A percentile compares a stretch with the other conserved stretches of the same genome.
These are phyloP conservation scores for Pristiophorus japonicus DNA, from an alignment of 2,113 vertebrate species.

Conservation along the genomic window DNA sequence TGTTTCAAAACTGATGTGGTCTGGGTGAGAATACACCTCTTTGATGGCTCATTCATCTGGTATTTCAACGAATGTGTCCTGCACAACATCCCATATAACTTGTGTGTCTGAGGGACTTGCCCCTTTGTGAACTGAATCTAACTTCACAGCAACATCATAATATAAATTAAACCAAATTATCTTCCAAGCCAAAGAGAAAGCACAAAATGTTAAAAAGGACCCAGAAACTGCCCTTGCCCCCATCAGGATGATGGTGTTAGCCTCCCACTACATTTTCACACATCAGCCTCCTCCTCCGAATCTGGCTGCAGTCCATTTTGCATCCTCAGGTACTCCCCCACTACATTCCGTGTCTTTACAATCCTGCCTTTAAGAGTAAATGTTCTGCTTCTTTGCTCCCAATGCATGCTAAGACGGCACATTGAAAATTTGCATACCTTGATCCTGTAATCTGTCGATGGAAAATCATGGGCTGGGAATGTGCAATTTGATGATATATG, in stretches of 20 bases:
- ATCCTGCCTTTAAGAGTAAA: not conserved
- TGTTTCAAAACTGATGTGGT: not conserved
- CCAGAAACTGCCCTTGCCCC: not conserved
- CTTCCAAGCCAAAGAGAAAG: not conserved
- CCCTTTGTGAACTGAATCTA: not conserved
- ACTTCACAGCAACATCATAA: not conserved
- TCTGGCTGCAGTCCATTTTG: not conserved
- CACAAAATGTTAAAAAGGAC: not conserved
- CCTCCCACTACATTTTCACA: not conserved
- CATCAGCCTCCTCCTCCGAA: too few species aligned
- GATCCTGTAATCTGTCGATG: not conserved
- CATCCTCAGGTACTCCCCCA: not conserved
- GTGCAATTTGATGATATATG: not conserved
- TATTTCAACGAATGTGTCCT: not conserved
- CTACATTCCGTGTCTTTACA: not conserved
- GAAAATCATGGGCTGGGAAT: not conserved
- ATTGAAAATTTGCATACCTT: not conserved
- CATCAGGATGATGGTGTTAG: not conserved
- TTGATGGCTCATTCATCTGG: not conserved
- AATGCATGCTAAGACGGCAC: not conserved
- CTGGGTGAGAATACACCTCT: not conserved
- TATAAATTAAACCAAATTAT: not conserved
- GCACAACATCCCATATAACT: not conserved
- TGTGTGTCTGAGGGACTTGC: not conserved
- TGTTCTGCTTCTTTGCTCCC: not conserved